These are phyloP conservation scores for Plebejus melissa DNA, from an alignment of 2,888 invertebrate genomes.

Conservation along the genomic window DNA sequence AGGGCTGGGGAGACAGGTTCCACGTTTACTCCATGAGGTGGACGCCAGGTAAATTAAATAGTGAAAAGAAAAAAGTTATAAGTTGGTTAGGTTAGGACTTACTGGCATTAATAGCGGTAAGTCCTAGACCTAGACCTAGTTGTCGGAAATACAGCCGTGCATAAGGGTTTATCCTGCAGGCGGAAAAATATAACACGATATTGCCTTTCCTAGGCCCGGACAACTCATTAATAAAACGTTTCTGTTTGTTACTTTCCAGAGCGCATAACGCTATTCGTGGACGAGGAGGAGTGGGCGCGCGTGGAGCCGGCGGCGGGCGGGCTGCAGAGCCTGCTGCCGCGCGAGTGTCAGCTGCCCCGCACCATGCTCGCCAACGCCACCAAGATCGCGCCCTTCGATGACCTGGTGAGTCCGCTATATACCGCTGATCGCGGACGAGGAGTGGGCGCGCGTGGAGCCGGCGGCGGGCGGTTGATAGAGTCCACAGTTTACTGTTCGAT, in stretches of 20 bases:
- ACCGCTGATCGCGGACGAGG: constrained; percentile 59
- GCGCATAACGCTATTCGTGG: constrained; percentile 69
- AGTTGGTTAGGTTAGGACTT: neutral
- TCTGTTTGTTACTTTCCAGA: constrained; percentile 49
- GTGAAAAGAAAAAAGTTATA: neutral
- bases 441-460: constrained; percentile 65
- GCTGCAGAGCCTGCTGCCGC: constrained; percentile 47
- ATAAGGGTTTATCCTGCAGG: too few species aligned
- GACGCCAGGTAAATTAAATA: constrained; percentile 72
- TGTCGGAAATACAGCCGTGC: too few species aligned
- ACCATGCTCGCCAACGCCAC: constrained; percentile 47
- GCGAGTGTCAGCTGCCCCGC: constrained; percentile 42
- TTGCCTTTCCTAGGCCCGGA: too few species aligned
- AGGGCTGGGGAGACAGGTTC: constrained; percentile 77
- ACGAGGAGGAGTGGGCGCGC: constrained; percentile 69
- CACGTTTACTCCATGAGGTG: constrained; percentile 83
- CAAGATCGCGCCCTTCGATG: constrained; percentile 64
- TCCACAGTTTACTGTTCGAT: neutral
- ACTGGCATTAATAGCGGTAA: too few species aligned
- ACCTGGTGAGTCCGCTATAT: constrained; percentile 45
- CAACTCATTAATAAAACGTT: too few species aligned
- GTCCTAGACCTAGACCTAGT: too few species aligned
- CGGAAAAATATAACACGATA: too few species aligned
- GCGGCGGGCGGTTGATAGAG: constrained; percentile 45
- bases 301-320: constrained; percentile 56